A percentile compares a stretch with the other conserved stretches of the same genome.
Evolutionary conservation across 2,797 vertebrate species (phyloP).

Genomic region (Sphaeramia orbicularis): DNA sequence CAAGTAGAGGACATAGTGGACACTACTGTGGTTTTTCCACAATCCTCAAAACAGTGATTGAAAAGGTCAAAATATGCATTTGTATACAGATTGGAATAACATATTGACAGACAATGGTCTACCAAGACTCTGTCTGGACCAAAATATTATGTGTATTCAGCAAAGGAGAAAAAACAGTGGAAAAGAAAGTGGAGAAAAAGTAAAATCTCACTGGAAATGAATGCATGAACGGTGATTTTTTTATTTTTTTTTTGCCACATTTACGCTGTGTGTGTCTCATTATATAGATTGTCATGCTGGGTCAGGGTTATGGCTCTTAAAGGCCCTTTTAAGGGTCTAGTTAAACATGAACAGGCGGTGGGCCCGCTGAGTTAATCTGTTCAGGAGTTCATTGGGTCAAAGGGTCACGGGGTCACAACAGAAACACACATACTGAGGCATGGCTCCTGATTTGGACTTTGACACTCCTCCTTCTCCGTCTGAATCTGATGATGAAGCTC

Average conservation of each 20-base stretch:
- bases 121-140: not conserved
- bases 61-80: not conserved
- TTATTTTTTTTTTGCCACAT: constrained; percentile 25
- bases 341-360: constrained; percentile 49
- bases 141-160: constrained; percentile 2
- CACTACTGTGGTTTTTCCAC: not conserved
- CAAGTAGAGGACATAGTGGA: not conserved
- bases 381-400: constrained; percentile 39
- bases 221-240: not conserved
- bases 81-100: not conserved
- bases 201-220: constrained; percentile 32
- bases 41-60: not conserved
- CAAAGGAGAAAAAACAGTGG: not conserved
- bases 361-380: constrained; percentile 50
- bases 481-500: constrained; percentile 95
- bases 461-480: constrained; percentile 89
- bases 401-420: constrained; percentile 30
- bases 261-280: constrained; percentile 49
- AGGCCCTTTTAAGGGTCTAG: constrained; percentile 32
- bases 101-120: not conserved
- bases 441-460: constrained; percentile 89
- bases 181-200: not conserved
- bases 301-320: constrained; percentile 41
- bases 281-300: constrained; percentile 28
- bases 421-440: constrained; percentile 93